Evolutionary conservation across 1,140 invertebrate species (phyloP).

Genomic region (Nautilus pompilius): DNA sequence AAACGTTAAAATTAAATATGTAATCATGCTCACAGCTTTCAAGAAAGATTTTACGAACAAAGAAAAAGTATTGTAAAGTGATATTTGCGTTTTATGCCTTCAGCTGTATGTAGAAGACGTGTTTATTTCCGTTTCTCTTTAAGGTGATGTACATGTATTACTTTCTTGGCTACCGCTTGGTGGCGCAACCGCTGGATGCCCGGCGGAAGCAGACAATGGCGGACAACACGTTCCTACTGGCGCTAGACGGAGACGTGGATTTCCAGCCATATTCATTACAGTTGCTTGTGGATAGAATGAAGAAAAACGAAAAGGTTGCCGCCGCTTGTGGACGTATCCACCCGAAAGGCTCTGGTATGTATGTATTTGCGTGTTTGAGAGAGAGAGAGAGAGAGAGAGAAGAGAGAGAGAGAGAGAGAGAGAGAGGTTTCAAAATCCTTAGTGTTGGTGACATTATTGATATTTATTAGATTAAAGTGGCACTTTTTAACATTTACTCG

Average conservation of each 20-base stretch:
- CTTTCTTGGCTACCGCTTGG: slow-evolving; percentile 50
- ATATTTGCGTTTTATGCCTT: too few species aligned
- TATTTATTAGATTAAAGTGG: slow-evolving; percentile 10
- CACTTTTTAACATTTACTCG: too few species aligned
- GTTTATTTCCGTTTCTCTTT: background rate
- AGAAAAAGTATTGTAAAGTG: too few species aligned
- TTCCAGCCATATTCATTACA: slow-evolving; percentile 61
- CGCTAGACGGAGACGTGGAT: slow-evolving; percentile 63
- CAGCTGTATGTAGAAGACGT: too few species aligned
- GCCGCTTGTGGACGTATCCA: slow-evolving; percentile 65
- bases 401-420: too few species aligned
- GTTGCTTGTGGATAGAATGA: slow-evolving; percentile 62
- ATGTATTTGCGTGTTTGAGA: too few species aligned
- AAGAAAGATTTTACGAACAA: too few species aligned
- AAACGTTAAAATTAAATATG: too few species aligned
- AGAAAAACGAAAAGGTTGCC: slow-evolving; percentile 60
- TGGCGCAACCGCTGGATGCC: slow-evolving; percentile 60
- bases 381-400: too few species aligned
- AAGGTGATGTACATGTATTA: slow-evolving; percentile 72
- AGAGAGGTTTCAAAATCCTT: too few species aligned
- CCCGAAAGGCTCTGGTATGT: slow-evolving; percentile 56
- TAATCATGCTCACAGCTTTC: too few species aligned
- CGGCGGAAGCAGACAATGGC: slow-evolving; percentile 87
- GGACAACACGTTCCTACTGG: slow-evolving; percentile 62
- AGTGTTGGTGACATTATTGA: slow-evolving; percentile 5